Evolutionary conservation across 2,888 invertebrate genomes (phyloP), one percentile per base, ranked within the genome.

Genomic region (Pseudoips prasinana): DNA sequence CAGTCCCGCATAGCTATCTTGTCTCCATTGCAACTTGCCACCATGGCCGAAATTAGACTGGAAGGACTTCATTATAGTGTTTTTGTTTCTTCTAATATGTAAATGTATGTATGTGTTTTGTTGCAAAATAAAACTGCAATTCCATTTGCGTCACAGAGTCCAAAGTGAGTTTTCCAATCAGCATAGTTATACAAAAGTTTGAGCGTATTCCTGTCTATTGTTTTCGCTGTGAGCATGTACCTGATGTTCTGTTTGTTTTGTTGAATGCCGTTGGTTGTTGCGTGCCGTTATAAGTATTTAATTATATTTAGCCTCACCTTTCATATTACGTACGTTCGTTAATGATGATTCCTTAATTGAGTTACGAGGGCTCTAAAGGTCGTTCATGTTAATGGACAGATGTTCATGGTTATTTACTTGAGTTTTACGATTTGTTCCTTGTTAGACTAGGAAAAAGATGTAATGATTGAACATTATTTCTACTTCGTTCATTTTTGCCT

Each of bases 111-210:
- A 14, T 14, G 31, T 34, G 28, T 10, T 35, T 44, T 31, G 14
- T 27, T 34, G 20, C 8, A 8, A 28, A 34, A 29, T 38, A 17
- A 41, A 36, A 14, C 17, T 26, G 8, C 22, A 36, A 36, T 41
- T 25, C 23, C 31, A 30, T 45, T 49, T 39, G 47, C 39, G 50
- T 46, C 36, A 50, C 46, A 33, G 40, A 56, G 47, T 57, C 46
- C 53, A 47, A n/a, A 29, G 34, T 29, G 53, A 54, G 56, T 61
- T 58, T 56, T 55, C 52, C 63, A 54, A 58, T 54, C 52, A 39
- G 48, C 49, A 53, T 56, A 55, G 59, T 59, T 63, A 47, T 46
- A 58, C 58, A 58, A 62, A 71, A 66, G 60, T 70, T 70, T 58
- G 50, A 64, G 61, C 51, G 48, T 55, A 55, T 62, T 61, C 57